Base-by-base conservation (phyloP, 1,140 invertebrate species). In the Aphelenchoides besseyi region DNA sequence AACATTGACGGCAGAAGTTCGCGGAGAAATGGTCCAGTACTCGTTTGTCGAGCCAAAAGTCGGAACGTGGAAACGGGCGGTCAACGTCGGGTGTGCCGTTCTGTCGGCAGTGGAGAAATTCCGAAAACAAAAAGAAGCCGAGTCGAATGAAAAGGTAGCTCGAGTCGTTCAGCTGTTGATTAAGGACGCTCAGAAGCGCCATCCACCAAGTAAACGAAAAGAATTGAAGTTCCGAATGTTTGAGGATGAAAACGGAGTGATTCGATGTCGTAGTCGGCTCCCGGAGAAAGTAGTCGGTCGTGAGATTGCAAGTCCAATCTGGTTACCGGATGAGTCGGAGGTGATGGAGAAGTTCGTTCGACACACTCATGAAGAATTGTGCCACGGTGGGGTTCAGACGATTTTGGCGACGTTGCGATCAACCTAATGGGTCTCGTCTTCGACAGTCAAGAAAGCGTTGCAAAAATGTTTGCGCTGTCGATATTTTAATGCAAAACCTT, bases 221-320 rank as follows among this genome's bases (percentile, higher is more conserved):
- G 36, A 16, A 30, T 16, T 54, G 32, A 53, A 72, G n/a, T 55
- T 73, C 2, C 29, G 36, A 3, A 1, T 72, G 29, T 72, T 33
- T 8, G 2, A 74, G 1, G 70, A 72, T 16, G 30, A 72, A 2
- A 16, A 32, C 3, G 52, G 41, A 68, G 41, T 48, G 12, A 66
- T 74, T 62, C 0, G n/a, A 37, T 2, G 70, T 41, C 29, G 72
- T 18, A 74, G 18, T 3, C 26, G 70, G 5, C 23, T 54, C 29
- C 30, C 67, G 8, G 9, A 73, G 2, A 16, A 61, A 32, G 35
- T 23, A 18, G 23, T 16, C 12, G 28, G 18, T 3, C 30, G n/a
- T 2, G 28, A 69, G 5, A 70, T 2, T 29, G 32, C 33, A 33
- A 71, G 29, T 2, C 72, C 57, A 1, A 75, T 70, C 12, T 76